Evolutionary conservation across 53 echinoderm and acorn worm genomes (phyloP), one percentile per base, ranked within the genome.

Genomic region (Patiria pectinifera): DNA sequence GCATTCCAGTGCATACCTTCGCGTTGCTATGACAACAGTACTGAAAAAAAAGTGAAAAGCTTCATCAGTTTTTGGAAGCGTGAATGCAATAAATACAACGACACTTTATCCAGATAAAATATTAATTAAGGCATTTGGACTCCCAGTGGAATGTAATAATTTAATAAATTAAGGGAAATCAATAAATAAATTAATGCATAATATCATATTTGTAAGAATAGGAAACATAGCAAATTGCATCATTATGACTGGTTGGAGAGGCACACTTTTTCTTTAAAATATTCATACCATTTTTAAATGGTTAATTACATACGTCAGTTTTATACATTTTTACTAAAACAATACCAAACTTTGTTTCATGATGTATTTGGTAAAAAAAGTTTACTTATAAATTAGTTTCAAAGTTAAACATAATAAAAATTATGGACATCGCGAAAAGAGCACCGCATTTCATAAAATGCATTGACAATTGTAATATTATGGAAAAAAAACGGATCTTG

Each of bases 121-220:
- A 58, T n/a, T 22, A 72, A 48, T 86, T 71, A 11, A 47, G 53
- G 70, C 35, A 74, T 9, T 74, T 22, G 48, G 48, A 19, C 63
- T 21, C 21, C 24, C 21, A 84, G 18, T 86, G 86, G 86, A 86
- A 86, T 86, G 86, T 86, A 71, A 48, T 23, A 11, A 86, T 47
- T 86, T 46, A 86, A 86, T 86, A 62, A 86, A 72, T 24, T 74
- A 1, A 86, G 72, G 86, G 86, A 74, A 58, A 86, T 23, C 15
- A 86, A 71, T 74, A 74, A 86, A 86, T 86, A 86, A 58, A 71
- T n/a, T 71, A 71, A 85, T 10, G 13, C 4, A 86, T 59, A 74
- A 0, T 6, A 19, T 79, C 12, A 45, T 22, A 43, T 79, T 79
- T 9, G 24, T n/a, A 4, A n/a, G 22, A 74, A 74, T 74, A 74